Evolutionary conservation across 37 sponge, comb jelly and placozoan species (phyloP).

Genomic region (Theonella swinhoei): DNA sequence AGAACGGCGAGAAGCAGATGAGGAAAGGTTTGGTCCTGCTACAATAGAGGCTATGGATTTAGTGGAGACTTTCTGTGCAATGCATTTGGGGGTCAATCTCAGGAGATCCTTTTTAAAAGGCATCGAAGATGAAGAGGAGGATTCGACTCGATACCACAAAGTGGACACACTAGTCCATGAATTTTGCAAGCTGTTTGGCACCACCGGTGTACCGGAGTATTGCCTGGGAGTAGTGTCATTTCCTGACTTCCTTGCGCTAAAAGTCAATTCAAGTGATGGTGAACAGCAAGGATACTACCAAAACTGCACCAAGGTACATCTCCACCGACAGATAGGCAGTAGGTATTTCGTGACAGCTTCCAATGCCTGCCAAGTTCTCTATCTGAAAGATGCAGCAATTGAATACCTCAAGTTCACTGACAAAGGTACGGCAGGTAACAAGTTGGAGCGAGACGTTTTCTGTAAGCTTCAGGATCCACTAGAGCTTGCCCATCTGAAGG

Average conservation of each 20-base stretch:
- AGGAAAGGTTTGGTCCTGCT: conserved; percentile 22
- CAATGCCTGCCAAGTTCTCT: conserved; percentile 37
- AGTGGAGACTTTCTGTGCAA: conserved; percentile 47
- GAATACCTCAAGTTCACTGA: conserved; percentile 34
- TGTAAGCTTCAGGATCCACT: conserved; percentile 20
- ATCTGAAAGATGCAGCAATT: conserved; percentile 40
- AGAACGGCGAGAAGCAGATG: conserved; percentile 32
- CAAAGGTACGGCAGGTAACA: conserved; percentile 31
- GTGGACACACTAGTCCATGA: conserved; percentile 49
- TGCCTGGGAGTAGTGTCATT: conserved; percentile 31
- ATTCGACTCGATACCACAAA: background rate
- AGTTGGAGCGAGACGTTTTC: conserved; percentile 35
- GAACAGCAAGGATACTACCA: conserved; percentile 25
- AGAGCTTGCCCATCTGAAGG: conserved; percentile 29
- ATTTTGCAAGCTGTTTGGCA: conserved; percentile 57
- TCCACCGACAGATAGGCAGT: conserved; percentile 55
- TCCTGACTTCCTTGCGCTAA: conserved; percentile 40
- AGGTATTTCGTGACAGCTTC: conserved; percentile 54
- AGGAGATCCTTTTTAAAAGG: conserved; percentile 49
- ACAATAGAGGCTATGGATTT: conserved; percentile 31
- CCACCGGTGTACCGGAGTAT: conserved; percentile 43
- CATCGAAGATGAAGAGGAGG: background rate
- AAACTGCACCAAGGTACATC: conserved; percentile 12
- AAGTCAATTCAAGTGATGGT: conserved; percentile 1
- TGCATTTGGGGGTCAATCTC: conserved; percentile 57